Evolutionary conservation across 2,888 invertebrate genomes (phyloP), one percentile per base, ranked within the genome.

Genomic region (Tetragnatha montana): DNA sequence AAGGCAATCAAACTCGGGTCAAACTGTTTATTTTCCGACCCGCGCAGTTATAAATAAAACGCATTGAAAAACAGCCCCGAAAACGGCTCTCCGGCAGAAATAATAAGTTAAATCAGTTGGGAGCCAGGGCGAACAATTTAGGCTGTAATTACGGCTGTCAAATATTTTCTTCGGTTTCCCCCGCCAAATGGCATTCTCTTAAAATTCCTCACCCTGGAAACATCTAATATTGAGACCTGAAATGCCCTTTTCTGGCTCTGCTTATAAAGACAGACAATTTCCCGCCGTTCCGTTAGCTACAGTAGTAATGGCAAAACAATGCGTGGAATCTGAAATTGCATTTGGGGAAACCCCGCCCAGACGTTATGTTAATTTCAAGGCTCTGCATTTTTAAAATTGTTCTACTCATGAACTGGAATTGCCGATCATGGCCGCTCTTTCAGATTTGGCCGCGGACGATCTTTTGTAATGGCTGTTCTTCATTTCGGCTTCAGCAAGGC

Each of bases 311-410:
- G 81, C 81, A 84, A 89, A 89, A 81, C 85, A 89, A 89, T 89
- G 80, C 84, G n/a, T 84, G 84, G 89, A 89, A 89, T 89, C 82
- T 85, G 84, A 89, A 89, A 89, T 89, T 84, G 51, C 89, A 81
- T 85, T 85, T 69, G 21, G 70, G 81, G 82, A 19, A 49, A 71
- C 71, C 35, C 49, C 51, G 69, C 21, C 19, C 68, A 74, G 75
- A 21, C 76, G 81, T 79, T 89, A 89, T 89, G 80, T 89, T 85
- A 84, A 89, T 85, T 89, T 89, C 70, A n/a, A 68, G 60, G 49
- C 17, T 51, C 74, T n/a, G 47, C 84, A 89, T 85, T 85, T 85
- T 85, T 81, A 85, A 89, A 89, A 89, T 85, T 84, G 71, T 50
- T 89, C 17, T 19, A 47, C 50, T 70, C 51, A 81, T 49, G 71